Evolutionary conservation across 2,888 invertebrate species (phyloP), one percentile per base, ranked within the genome.

Genomic region (Apamea crenata): DNA sequence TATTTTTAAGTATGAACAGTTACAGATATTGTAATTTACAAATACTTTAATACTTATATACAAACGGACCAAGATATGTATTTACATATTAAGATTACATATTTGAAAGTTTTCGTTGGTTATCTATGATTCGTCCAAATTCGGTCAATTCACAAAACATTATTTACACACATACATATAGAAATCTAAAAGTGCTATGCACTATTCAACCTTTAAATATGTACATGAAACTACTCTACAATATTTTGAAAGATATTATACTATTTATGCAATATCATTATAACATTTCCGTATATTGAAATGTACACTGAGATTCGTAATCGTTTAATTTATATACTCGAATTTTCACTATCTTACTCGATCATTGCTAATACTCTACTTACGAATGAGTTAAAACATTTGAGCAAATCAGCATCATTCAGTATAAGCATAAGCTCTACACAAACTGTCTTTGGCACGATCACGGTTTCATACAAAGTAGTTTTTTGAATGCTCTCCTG

Each of bases 401-500:
- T 96, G 96, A 96, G 96, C 96, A 96, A 96, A 93, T 93, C 90
- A 94, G 93, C 93, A 92, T 93, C 92, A 84, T 94, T 90, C 70
- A 84, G 74, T 90, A 87, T 85, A 93, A 92, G 93, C 93, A 84
- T 89, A 91, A 91, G 90, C 73, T 84, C 86, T 90, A 91, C 83
- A 77, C 88, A 87, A 85, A 89, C 61, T 92, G 87, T 91, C 88
- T 94, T 95, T 95, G 95, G 95, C 95, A 95, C 93, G 88, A 80
- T 88, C 93, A 96, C 72, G 94, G 93, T 88, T 96, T 96, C 83
- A 97, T 95, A 91, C 94, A 96, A 56, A 97, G 93, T 85, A 99
- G 96, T 95, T 98, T 98, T 93, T 98, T 98, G 94, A 99, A 99
- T 36, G 99, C 99, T 92, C 98, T 97, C 85, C 99, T 97, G 94